Evolutionary conservation across 1,140 invertebrate species (phyloP).

Genomic region (Pissodes strobi): DNA sequence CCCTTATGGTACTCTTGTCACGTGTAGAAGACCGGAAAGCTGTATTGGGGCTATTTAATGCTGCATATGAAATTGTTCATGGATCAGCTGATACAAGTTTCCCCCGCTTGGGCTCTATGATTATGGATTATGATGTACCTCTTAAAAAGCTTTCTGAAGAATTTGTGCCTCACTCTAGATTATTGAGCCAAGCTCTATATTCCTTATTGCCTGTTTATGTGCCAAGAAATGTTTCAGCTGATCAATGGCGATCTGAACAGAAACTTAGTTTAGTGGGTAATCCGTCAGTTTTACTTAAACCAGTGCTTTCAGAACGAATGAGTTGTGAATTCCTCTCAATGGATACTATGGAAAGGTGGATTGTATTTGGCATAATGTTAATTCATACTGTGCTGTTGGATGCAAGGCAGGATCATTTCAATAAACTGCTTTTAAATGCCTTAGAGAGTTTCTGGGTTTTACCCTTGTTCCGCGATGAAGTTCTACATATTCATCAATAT

Average conservation of each 20-base stretch:
- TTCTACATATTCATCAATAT: conserved; percentile 93
- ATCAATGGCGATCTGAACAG: conserved; percentile 91
- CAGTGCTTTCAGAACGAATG: conserved; percentile 93
- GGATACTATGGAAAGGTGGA: conserved; percentile 95
- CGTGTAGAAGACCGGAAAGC: conserved; percentile 97
- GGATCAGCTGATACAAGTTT: conserved; percentile 57
- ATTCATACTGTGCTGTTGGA: conserved; percentile 78
- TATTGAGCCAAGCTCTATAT: conserved; percentile 81
- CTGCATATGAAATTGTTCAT: conserved; percentile 95
- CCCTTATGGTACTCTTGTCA: conserved; percentile 94
- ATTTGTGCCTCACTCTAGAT: conserved; percentile 92
- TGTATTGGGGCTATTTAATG: conserved; percentile 95
- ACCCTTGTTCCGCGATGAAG: conserved; percentile 95
- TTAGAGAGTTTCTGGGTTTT: conserved; percentile 93
- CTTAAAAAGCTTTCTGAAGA: conserved; percentile 96
- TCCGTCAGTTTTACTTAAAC: conserved; percentile 88
- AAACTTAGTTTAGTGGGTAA: conserved; percentile 93
- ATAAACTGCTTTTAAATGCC: conserved; percentile 89
- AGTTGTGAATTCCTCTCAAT: conserved; percentile 96
- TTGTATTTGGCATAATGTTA: conserved; percentile 91
- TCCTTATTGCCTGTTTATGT: conserved; percentile 89
- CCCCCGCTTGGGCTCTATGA: conserved; percentile 65
- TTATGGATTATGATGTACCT: conserved; percentile 96
- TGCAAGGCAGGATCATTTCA: conserved; percentile 72
- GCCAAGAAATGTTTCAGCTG: conserved; percentile 87